Evolutionary conservation across 2,797 vertebrate species (phyloP), one percentile per base, ranked within the genome.

Genomic region (Lates japonicus): DNA sequence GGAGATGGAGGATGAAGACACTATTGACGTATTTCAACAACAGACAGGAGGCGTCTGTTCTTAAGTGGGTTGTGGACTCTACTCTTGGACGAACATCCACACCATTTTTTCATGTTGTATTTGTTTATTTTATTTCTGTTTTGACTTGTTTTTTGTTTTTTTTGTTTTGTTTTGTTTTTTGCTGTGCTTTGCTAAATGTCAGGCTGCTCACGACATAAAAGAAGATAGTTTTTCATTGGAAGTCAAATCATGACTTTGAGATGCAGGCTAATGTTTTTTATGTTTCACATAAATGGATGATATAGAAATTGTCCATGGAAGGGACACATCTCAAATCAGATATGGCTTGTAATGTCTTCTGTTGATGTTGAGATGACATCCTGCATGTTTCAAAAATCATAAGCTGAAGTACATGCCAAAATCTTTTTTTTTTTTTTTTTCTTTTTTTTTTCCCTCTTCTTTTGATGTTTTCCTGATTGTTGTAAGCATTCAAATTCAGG

Each of bases 1-100:
- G 94, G 97, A 98, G 95, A 98, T 97, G 98, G 97, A 98, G 87
- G 97, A 98, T 0, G 95, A 98, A 84, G 97, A 98, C 94, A 98
- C 95, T 67, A 98, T 98, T 0, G 96, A 98, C 8, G 97, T 98
- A 91, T 98, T 97, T 95, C 97, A 98, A 83, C 97, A 98, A 96
- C 98, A 99, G 95, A 98, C 97, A 0, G 98, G 97, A 82, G 97
- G 98, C 85, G 52, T 33, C 5, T 89, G 87, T 76, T 96, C 89
- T 79, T 94, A 93, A 93, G 77, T 48, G 46, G 73, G 88, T 80
- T 25, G 83, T 61, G 85, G 81, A 78, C 81, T 88, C 54, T 63
- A 76, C 78, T 85, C 86, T 83, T 73, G 71, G 78, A 80, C 83
- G 79, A 89, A 84, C 52, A 51, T 84, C 87, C 55, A 71, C 84